These are phyloP conservation scores for Phrynocephalus forsythii DNA, from an alignment of 2,797 vertebrate genomes.

Conservation along the genomic window DNA sequence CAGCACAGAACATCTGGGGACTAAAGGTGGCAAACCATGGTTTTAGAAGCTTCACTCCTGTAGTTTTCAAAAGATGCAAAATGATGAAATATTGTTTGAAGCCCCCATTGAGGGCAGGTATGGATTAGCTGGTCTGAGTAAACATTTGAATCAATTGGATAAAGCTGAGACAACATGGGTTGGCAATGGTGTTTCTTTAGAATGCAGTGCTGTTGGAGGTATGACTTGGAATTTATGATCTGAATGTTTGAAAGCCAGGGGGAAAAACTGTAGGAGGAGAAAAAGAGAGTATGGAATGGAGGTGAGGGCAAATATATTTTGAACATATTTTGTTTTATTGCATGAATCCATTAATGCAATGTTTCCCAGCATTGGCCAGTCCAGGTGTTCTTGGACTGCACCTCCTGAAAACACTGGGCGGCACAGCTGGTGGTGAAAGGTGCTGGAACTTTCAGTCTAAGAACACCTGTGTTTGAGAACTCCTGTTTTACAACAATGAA, in stretches of 20 bases:
- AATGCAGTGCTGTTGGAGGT: not conserved
- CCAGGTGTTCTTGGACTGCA: too few species aligned
- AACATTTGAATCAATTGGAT: not conserved
- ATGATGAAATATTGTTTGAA: slow-evolving; percentile 23
- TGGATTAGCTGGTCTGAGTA: slow-evolving; percentile 8
- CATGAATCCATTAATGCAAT: not conserved
- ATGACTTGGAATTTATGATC: not conserved
- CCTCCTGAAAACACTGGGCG: too few species aligned
- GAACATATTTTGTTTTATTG: not conserved
- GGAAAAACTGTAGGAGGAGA: too few species aligned
- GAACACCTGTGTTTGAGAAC: too few species aligned
- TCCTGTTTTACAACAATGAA: not conserved
- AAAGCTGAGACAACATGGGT: not conserved
- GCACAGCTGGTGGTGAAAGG: too few species aligned
- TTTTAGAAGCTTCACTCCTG: not conserved
- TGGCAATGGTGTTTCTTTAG: not conserved
- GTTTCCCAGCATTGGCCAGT: too few species aligned
- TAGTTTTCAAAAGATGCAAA: slow-evolving; percentile 14
- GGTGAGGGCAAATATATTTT: not conserved
- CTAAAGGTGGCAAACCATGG: too few species aligned
- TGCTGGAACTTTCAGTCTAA: too few species aligned
- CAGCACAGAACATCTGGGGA: too few species aligned
- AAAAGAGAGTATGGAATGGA: not conserved
- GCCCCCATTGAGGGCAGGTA: not conserved
- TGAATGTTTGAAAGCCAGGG: not conserved